These are phyloP conservation scores for Scophthalmus maximus DNA, from an alignment of 2,113 vertebrate genomes.

Conservation along the genomic window DNA sequence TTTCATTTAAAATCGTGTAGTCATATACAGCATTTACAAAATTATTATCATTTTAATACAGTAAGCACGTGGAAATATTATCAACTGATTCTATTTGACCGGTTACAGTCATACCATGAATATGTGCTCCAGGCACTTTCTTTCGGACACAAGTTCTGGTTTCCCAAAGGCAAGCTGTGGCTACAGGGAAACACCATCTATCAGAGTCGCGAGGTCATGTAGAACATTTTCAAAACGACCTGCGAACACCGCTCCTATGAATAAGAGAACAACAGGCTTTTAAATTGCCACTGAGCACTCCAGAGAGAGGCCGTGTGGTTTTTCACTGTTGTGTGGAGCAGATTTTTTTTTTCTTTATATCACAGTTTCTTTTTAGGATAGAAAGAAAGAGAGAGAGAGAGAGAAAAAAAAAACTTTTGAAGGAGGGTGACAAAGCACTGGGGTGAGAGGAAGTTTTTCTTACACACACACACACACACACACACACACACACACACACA, in stretches of 20 bases:
- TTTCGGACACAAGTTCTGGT: slow-evolving; percentile 36
- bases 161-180: slow-evolving; percentile 50
- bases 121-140: slow-evolving; percentile 51
- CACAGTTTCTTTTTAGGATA: slow-evolving; percentile 51
- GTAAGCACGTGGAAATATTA: slow-evolving; percentile 7
- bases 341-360: slow-evolving; percentile 72
- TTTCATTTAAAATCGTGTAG: background rate
- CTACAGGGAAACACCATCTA: slow-evolving; percentile 58
- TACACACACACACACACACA: slow-evolving; percentile 5
- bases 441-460: slow-evolving; percentile 67
- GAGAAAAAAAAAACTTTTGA: slow-evolving; percentile 44
- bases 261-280: slow-evolving; percentile 73
- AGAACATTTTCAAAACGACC: slow-evolving; percentile 53
- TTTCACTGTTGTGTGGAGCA: slow-evolving; percentile 46
- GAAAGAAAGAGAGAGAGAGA: slow-evolving; percentile 40
- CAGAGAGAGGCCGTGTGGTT: slow-evolving; percentile 54
- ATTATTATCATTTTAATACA: background rate
- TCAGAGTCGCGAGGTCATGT: slow-evolving; percentile 70
- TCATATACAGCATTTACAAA: background rate
- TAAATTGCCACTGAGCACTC: slow-evolving; percentile 67
- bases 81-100: slow-evolving; percentile 35
- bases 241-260: slow-evolving; percentile 53
- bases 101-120: slow-evolving; percentile 31
- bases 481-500: background rate
- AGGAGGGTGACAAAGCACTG: slow-evolving; percentile 63